Evolutionary conservation across 2,888 invertebrate genomes (phyloP), one percentile per base, ranked within the genome.

Genomic region (Tinea trinotella): DNA sequence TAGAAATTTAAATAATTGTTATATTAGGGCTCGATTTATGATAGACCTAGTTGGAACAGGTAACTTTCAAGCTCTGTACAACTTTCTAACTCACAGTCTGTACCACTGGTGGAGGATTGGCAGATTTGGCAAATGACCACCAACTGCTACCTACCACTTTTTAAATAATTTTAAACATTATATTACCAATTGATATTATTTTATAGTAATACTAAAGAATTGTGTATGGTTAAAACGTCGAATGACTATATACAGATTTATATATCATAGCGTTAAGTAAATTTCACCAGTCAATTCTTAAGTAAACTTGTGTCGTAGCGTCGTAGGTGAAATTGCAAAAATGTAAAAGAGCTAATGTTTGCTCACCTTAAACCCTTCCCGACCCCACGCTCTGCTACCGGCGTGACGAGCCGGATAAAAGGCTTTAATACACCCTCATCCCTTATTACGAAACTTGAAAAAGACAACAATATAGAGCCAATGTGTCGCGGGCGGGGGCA

Each of bases 371-470:
- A 83, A 83, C 84, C 84, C 80, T 84, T 82, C 80, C 74, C 79
- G 74, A 78, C 81, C 84, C 82, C 76, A 74, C 72, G 74, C 67
- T 64, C 74, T 19, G 12, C 48, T 12, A 20, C 30, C 49, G 50
- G 30, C 82, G 84, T 84, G 84, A 85, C 84, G 85, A 85, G 83
- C 82, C 76, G 84, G 84, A 84, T 85, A 84, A 85, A 85, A 84
- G 84, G 84, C 85, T 85, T 85, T 85, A 85, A 85, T 85, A 85
- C 84, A 85, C 84, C 84, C 85, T 84, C 84, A 84, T 82, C 83
- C 83, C 85, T 85, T 85, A 85, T 85, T 85, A 85, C 84, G 80
- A 83, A 84, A 85, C 84, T 85, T 85, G 85, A 85, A 85, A 85
- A 85, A 85, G 85, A 84, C 85, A 85, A 85, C 85, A 84, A 83